Conservation (phyloP, 1,140 invertebrate species). For the Phenacoccus solenopsis region DNA sequence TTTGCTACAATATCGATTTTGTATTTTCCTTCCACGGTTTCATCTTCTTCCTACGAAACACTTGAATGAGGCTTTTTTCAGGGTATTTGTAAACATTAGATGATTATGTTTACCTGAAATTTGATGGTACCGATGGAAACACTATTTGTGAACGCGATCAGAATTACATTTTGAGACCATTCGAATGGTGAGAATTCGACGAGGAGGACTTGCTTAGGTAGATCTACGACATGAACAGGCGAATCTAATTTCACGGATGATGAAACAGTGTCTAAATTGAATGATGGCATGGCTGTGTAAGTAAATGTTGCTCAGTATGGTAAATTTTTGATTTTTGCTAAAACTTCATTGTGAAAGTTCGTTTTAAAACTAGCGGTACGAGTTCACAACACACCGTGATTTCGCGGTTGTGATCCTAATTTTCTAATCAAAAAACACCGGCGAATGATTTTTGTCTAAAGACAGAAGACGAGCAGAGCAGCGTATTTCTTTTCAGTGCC, state of each 20-base stretch:
- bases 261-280: constrained; percentile 20
- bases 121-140: constrained; percentile 35
- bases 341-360: too few relatives aligned
- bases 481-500: too few relatives aligned
- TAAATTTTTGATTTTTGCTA: too few relatives aligned
- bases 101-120: constrained; percentile 34
- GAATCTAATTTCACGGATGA: constrained; percentile 19
- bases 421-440: too few relatives aligned
- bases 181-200: constrained; percentile 40
- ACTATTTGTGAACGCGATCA: constrained; percentile 35
- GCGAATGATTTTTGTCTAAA: too few relatives aligned
- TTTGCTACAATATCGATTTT: background rate
- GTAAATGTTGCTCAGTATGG: background rate
- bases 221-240: constrained; percentile 24
- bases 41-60: background rate
- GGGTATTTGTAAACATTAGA: constrained; percentile 7
- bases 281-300: constrained; percentile 20
- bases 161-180: constrained; percentile 39
- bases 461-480: too few relatives aligned
- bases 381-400: too few relatives aligned
- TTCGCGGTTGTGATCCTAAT: too few relatives aligned
- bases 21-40: background rate
- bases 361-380: too few relatives aligned
- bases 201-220: constrained; percentile 34
- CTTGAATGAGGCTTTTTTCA: background rate